A percentile compares a stretch with the other conserved stretches of the same genome.
phyloP scores from a whole-genome alignment of 2,797 vertebrate species.

The Lepus oiostolus region DNA sequence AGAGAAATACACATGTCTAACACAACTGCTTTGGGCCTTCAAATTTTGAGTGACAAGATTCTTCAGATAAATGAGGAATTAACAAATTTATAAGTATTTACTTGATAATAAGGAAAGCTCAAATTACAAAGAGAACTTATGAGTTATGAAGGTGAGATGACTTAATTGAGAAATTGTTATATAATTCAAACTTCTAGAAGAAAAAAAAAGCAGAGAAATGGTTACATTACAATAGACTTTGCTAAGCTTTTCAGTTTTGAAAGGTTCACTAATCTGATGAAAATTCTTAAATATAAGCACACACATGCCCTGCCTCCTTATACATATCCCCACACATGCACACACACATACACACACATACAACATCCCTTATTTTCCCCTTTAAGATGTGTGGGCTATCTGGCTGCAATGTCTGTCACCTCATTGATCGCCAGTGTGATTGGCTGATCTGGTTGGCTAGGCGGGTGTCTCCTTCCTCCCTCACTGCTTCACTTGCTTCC shows the following conservation, averaged over 20 bases:
- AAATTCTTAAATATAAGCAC: not conserved
- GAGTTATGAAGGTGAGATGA: not conserved
- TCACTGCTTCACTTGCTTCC: too few relatives aligned
- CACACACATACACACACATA: too few relatives aligned
- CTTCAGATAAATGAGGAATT: not conserved
- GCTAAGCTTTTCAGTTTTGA: not conserved
- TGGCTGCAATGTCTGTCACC: too few relatives aligned
- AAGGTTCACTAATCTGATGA: not conserved
- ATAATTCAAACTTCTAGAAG: not conserved
- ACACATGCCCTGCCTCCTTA: not conserved
- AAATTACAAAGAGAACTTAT: constrained; percentile 1
- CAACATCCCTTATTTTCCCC: too few relatives aligned
- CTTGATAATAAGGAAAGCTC: constrained; percentile 21
- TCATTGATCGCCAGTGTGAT: too few relatives aligned
- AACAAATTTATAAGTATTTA: not conserved
- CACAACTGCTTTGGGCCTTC: not conserved
- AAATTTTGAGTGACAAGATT: not conserved
- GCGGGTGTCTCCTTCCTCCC: too few relatives aligned
- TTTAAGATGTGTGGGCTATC: too few relatives aligned
- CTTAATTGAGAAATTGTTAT: not conserved
- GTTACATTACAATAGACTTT: not conserved
- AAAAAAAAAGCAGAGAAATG: not conserved
- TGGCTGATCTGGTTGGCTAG: too few relatives aligned
- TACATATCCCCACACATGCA: not conserved
- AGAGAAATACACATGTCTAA: not conserved